phyloP scores from a whole-genome alignment of 2,888 invertebrate species.

The Adela reaumurella region DNA sequence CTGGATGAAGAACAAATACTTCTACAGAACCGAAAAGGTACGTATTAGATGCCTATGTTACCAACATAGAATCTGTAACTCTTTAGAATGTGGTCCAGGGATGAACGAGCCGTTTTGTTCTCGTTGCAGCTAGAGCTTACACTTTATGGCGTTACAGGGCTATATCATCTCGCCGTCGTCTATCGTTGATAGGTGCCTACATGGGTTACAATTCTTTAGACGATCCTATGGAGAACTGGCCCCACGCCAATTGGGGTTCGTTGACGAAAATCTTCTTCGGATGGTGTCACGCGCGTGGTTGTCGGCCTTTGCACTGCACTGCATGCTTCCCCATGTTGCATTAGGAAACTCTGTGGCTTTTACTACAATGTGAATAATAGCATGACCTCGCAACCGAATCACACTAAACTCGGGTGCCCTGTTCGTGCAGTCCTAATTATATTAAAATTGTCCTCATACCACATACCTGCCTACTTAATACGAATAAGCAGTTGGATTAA shows the following conservation, averaged over 20 bases:
- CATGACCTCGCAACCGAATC: neutral
- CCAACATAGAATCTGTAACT: too few species aligned
- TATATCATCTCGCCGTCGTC: constrained; percentile 25
- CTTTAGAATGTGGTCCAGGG: too few species aligned
- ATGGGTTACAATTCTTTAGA: constrained; percentile 54
- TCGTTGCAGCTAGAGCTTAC: constrained; percentile 56
- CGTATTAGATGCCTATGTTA: constrained; percentile 19
- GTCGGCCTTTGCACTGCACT: neutral
- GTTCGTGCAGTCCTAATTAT: too few species aligned
- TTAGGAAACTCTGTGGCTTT: neutral
- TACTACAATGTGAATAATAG: neutral
- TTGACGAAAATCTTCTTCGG: constrained; percentile 32
- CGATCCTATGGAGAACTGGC: constrained; percentile 57
- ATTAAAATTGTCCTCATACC: too few species aligned
- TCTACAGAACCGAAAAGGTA: constrained; percentile 68
- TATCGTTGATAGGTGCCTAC: constrained; percentile 42
- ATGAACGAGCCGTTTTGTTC: constrained; percentile 21
- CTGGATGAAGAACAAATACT: constrained; percentile 63
- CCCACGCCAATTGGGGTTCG: constrained; percentile 62
- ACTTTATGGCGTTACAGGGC: constrained; percentile 57
- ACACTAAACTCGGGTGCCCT: too few species aligned
- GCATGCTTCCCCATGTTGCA: constrained; percentile 1
- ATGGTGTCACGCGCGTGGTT: constrained; percentile 8
- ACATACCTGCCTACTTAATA: too few species aligned
- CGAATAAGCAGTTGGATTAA: too few species aligned